Base-by-base conservation (phyloP, 2,888 invertebrate species). In the Hyalella azteca region DNA sequence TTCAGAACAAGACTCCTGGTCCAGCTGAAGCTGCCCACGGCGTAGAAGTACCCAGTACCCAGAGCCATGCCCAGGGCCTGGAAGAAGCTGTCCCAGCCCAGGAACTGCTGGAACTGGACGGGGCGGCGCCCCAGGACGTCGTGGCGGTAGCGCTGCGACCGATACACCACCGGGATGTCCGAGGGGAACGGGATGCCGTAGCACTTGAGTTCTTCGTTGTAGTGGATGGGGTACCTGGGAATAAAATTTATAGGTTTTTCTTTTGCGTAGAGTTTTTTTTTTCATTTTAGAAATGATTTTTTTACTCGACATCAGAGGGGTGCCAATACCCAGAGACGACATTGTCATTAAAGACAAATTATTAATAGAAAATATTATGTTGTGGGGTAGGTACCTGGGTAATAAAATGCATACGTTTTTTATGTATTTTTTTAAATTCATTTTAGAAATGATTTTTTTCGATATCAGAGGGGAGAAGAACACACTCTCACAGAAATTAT, bases 101-200 rank as follows among this genome's bases (percentile, higher is more conserved):
- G 0, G 41, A 79, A 83, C 73, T 79, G 79, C 22, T 81, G 77
- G 76, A 81, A 83, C 73, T 83, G 83, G 39, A 81, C 39, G 22
- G 83, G 83, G 4, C 73, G 80, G 29, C 78, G 49, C 1, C 66
- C 59, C 26, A 79, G 75, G n/a, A 78, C 79, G 32, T 80, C 79
- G 45, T 79, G 39, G 3, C 80, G 73, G 75, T 80, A 77, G 13
- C 80, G 49, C 50, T 83, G 83, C n/a, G 83, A 80, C n/a, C 83
- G 83, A 36, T 81, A 83, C 48, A 81, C 80, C 3, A 81, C 81
- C 26, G 83, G 81, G 39, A 80, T 81, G 75, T 83, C 83, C 19
- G 81, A 79, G 7, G 83, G 83, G 26, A 83, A 66, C n/a, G 81
- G 50, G n/a, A 83, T 40, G 26, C 81, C 81, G 80, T 80, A 83